Conservation (phyloP, 2,797 vertebrate genomes). For the Tolypeutes matacus region DNA sequence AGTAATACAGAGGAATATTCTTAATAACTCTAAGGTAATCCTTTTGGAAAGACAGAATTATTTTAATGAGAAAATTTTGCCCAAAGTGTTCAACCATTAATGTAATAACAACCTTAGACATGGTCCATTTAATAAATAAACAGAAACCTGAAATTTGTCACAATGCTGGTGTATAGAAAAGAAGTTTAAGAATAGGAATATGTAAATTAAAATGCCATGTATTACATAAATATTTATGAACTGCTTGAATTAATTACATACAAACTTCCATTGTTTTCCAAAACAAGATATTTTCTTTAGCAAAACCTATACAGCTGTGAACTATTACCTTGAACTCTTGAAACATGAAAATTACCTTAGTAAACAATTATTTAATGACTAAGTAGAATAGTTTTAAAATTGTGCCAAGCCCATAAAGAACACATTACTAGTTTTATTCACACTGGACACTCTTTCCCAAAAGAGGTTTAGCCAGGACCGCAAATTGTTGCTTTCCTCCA, state of each 20-base stretch:
- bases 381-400: conserved; percentile 32
- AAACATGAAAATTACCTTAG: conserved; percentile 55
- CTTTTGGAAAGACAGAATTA: conserved; percentile 34
- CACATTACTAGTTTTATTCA: not conserved
- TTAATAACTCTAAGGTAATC: not conserved
- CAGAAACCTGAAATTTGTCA: not conserved
- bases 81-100: conserved; percentile 25
- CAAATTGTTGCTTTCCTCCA: not conserved
- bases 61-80: conserved; percentile 10
- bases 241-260: conserved; percentile 49
- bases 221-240: conserved; percentile 57
- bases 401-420: not conserved
- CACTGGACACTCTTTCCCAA: conserved; percentile 49
- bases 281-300: conserved; percentile 59
- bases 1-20: not conserved
- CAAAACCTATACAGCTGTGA: conserved; percentile 33
- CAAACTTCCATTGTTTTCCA: conserved; percentile 59
- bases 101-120: conserved; percentile 31
- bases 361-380: conserved; percentile 36
- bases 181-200: conserved; percentile 53
- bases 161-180: not conserved
- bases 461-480: not conserved
- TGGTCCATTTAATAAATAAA: conserved; percentile 10
- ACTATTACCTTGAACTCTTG: not conserved
- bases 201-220: conserved; percentile 48